Base-by-base conservation (phyloP, 2,888 invertebrate species). In the Meganola albula region DNA sequence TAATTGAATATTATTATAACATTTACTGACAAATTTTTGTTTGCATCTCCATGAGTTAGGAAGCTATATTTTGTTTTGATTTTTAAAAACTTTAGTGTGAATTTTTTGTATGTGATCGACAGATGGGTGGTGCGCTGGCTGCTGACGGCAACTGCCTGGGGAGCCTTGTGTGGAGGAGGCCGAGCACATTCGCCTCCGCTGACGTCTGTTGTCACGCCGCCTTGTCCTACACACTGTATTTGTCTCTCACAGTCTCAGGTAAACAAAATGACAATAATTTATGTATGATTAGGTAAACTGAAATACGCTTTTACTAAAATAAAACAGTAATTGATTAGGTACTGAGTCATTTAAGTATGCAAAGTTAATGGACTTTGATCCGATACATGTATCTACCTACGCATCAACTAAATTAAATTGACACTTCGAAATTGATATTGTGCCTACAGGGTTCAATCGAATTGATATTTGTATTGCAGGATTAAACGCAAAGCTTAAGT, bases 191-290 rank as follows among this genome's bases (percentile, higher is more conserved):
- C 82, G 62, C 84, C 68, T 36, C 48, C 64, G 27, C 59, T 74
- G 37, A 56, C 68, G 37, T 80, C 75, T 57, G 45, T 89, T 86
- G 64, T 87, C 44, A 76, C 87, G 58, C 90, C 91, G 51, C 88
- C 89, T 54, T 94, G 94, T 71, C 93, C 93, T 43, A 86, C 89
- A 57, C 92, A 94, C 85, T 95, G 94, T 87, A 93, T 94, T 75
- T 94, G 94, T 74, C 88, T 94, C 43, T 94, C 94, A 38, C 93
- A 93, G 70, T 93, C 93, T 52, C 94, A 94, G 92, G 94, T 94
- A 89, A 37, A 10, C n/a, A n/a, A n/a, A n/a, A n/a, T n/a, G n/a
- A n/a, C n/a, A n/a, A n/a, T n/a, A n/a, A n/a, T n/a, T n/a, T n/a
- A n/a, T n/a, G n/a, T n/a, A n/a, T n/a, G n/a, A n/a, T n/a, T n/a